phyloP scores from a whole-genome alignment of 2,888 invertebrate genomes.

The Drosophila ochracea region DNA sequence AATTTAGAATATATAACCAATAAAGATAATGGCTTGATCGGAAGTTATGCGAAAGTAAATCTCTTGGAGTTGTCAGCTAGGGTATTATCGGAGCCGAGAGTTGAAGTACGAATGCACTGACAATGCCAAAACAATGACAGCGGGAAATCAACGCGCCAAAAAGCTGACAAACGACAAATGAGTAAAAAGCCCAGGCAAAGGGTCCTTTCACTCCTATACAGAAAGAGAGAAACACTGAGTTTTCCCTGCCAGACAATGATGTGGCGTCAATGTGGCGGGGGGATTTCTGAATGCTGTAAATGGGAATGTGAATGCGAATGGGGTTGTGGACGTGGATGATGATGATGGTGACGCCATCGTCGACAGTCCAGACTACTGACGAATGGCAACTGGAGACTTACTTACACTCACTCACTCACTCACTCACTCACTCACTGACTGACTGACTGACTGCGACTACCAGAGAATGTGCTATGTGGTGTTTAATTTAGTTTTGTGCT shows the following conservation, averaged over 20 bases:
- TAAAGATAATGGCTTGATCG: neutral
- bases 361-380: conserved; percentile 23
- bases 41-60: neutral
- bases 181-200: conserved; percentile 56
- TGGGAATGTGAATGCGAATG: conserved; percentile 17
- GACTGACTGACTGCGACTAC: conserved; percentile 6
- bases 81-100: conserved; percentile 14
- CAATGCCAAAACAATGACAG: conserved; percentile 67
- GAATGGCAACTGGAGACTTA: conserved; percentile 7
- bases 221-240: neutral
- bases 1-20: neutral
- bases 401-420: conserved; percentile 12
- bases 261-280: conserved; percentile 21
- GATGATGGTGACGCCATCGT: conserved; percentile 44
- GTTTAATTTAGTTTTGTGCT: conserved; percentile 21
- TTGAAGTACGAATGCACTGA: conserved; percentile 26
- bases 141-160: conserved; percentile 73
- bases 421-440: neutral
- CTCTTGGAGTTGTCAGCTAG: neutral
- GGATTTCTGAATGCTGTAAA: neutral
- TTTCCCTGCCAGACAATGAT: conserved; percentile 25
- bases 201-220: neutral
- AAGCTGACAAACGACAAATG: conserved; percentile 74
- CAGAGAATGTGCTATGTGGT: conserved; percentile 13
- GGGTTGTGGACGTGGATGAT: conserved; percentile 17